Evolutionary conservation across 2,113 vertebrate species (phyloP).

Genomic region (Phrynosoma blainvillii): DNA sequence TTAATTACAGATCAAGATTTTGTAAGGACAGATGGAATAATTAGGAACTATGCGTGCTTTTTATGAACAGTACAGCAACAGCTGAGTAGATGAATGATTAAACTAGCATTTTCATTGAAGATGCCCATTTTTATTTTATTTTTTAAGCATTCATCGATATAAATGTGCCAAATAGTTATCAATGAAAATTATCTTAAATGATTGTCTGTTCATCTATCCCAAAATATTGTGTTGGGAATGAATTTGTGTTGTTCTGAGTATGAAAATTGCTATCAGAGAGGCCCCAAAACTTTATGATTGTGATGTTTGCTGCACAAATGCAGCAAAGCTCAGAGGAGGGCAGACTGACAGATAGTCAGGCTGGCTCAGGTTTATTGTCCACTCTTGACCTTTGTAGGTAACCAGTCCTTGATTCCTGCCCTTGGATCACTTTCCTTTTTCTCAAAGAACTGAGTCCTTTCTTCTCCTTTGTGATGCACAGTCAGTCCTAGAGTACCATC

Average conservation of each 20-base stretch:
- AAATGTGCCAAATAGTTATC: not conserved
- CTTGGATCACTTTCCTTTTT: no score
- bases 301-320: no score
- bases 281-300: not conserved
- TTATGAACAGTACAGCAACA: constrained; percentile 51
- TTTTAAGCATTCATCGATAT: constrained; percentile 3
- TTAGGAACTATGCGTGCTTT: constrained; percentile 59
- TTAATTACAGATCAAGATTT: constrained; percentile 63
- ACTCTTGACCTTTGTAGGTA: no score
- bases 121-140: constrained; percentile 22
- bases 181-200: constrained; percentile 34
- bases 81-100: constrained; percentile 45
- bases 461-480: no score
- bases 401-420: no score
- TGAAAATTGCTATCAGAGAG: not conserved
- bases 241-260: not conserved
- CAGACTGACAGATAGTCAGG: no score
- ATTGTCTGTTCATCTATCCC: constrained; percentile 6
- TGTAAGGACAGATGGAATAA: constrained; percentile 60
- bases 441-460: no score
- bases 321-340: no score
- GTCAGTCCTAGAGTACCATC: no score
- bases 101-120: constrained; percentile 36
- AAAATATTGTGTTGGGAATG: not conserved
- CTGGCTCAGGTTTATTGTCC: no score